phyloP scores from a whole-genome alignment of 2,888 invertebrate species.

The Parasteatoda lunata region DNA sequence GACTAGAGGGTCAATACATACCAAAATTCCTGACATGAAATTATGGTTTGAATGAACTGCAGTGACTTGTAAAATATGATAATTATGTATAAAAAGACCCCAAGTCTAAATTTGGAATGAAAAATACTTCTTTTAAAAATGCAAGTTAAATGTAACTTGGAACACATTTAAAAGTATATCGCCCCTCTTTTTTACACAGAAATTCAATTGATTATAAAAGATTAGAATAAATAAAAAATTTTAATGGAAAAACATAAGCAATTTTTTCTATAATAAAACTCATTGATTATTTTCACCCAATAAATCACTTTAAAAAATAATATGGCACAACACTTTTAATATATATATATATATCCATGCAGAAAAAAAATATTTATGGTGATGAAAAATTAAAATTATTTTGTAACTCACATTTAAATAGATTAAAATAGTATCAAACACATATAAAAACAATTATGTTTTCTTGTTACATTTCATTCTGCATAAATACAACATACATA shows the following conservation, averaged over 20 bases:
- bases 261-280: not conserved
- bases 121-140: conserved; percentile 16
- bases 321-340: not conserved
- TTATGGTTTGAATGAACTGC: not conserved
- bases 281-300: not conserved
- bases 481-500: conserved; percentile 28
- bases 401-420: not conserved
- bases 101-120: conserved; percentile 7
- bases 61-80: conserved; percentile 36
- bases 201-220: not conserved
- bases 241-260: not conserved
- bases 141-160: conserved; percentile 19
- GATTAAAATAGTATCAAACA: not conserved
- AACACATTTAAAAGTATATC: too few relatives aligned
- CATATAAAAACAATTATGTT: conserved; percentile 40
- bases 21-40: conserved; percentile 29
- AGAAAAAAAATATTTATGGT: not conserved
- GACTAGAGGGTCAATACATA: conserved; percentile 39
- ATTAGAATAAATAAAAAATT: not conserved
- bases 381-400: not conserved
- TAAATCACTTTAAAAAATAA: not conserved
- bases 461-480: conserved; percentile 28
- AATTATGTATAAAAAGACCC: conserved; percentile 15
- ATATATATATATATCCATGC: not conserved
- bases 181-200: not conserved